Evolutionary conservation across 2,888 invertebrate species (phyloP).

Genomic region (Colostygia pectinataria): DNA sequence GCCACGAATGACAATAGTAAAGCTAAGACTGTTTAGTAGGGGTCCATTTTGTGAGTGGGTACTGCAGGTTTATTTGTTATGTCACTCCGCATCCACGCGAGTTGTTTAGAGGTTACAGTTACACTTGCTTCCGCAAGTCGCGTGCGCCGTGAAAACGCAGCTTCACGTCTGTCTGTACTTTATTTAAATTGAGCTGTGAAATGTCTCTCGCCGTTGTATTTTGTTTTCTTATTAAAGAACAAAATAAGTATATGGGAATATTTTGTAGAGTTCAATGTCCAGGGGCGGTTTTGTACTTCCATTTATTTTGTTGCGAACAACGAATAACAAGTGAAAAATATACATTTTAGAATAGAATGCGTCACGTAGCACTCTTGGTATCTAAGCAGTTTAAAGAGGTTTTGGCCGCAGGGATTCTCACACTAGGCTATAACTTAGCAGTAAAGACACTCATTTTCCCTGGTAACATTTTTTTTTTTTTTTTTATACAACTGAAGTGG

Average conservation of each 20-base stretch:
- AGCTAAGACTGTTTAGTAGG: too few relatives aligned
- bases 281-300: constrained; percentile 12
- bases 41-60: too few relatives aligned
- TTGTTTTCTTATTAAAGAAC: constrained; percentile 1
- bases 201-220: constrained; percentile 13
- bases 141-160: too few relatives aligned
- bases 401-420: neutral
- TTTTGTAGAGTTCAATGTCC: constrained; percentile 11
- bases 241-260: neutral
- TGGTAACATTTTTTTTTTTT: too few relatives aligned
- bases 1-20: too few relatives aligned
- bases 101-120: too few relatives aligned
- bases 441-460: too few relatives aligned
- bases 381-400: constrained; percentile 13
- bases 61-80: too few relatives aligned
- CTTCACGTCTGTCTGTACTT: constrained; percentile 7
- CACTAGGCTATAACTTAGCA: too few relatives aligned
- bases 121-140: too few relatives aligned
- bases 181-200: constrained; percentile 15
- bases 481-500: too few relatives aligned
- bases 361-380: neutral
- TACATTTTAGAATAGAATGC: neutral
- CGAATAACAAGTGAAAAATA: constrained; percentile 4
- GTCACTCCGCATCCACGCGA: too few relatives aligned
- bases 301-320: constrained; percentile 7